A percentile compares a stretch with the other conserved stretches of the same genome.
Conservation (phyloP, 1,140 invertebrate genomes). For the Heliconius melpomene region DNA sequence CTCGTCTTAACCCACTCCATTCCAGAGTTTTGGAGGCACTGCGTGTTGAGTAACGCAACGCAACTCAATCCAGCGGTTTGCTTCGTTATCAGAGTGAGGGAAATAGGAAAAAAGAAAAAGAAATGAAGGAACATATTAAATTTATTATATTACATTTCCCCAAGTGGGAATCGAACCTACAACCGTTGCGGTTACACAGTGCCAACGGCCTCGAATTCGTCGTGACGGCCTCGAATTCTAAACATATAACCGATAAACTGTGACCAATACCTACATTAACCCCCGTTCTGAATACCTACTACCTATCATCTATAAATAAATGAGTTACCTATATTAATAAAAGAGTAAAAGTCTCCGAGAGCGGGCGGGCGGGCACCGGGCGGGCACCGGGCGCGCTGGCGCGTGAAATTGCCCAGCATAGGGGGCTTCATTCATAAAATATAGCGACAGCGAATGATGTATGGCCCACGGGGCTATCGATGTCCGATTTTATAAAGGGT, state of each 20-base stretch:
- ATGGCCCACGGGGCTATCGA: conserved; percentile 28
- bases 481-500: conserved; percentile 23
- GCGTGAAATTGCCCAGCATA: conserved; percentile 54
- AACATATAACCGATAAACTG: conserved; percentile 9
- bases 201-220: no score
- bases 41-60: no score
- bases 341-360: conserved; percentile 13
- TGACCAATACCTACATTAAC: neutral
- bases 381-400: conserved; percentile 38
- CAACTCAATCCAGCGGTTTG: no score
- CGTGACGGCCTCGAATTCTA: no score
- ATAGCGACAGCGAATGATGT: conserved; percentile 43
- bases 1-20: no score
- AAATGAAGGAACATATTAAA: no score
- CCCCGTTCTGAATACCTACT: neutral
- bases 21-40: no score
- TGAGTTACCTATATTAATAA: conserved; percentile 19
- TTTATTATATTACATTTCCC: no score
- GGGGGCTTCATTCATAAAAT: conserved; percentile 45
- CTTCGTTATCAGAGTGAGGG: no score
- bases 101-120: no score
- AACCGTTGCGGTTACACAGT: no score
- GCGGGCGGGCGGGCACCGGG: conserved; percentile 32
- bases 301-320: neutral
- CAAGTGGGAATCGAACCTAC: no score